Evolutionary conservation across 2,888 invertebrate species (phyloP).

Genomic region (Acholoe squamosa): DNA sequence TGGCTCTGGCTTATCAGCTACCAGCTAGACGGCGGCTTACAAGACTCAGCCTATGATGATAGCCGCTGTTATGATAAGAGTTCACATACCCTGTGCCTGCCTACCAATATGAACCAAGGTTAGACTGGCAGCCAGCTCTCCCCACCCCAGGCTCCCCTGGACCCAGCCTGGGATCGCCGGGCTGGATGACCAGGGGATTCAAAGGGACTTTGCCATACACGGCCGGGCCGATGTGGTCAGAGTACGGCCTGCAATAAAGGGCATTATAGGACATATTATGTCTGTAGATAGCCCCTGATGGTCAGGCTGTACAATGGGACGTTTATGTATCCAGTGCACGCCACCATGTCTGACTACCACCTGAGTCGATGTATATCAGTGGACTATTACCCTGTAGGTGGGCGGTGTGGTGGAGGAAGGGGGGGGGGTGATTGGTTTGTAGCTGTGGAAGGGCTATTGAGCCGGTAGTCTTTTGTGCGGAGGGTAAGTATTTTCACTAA

Average conservation of each 20-base stretch:
- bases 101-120: constrained; percentile 24
- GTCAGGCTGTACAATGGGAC: not conserved
- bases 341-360: not conserved
- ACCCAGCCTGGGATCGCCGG: too few species aligned
- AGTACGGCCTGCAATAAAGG: not conserved
- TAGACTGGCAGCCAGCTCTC: not conserved
- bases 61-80: constrained; percentile 52
- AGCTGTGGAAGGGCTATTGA: too few species aligned
- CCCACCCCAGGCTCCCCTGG: not conserved
- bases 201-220: not conserved
- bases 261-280: not conserved
- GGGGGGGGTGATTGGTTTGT: too few species aligned
- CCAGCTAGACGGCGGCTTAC: constrained; percentile 38
- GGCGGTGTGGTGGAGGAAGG: too few species aligned
- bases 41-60: not conserved
- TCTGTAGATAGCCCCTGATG: constrained; percentile 13
- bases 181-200: not conserved
- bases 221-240: not conserved
- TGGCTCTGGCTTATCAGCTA: constrained; percentile 47
- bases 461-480: too few species aligned
- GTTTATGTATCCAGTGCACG: not conserved
- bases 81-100: not conserved
- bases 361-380: not conserved
- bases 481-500: too few species aligned
- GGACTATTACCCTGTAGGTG: too few species aligned